Conservation (phyloP, 2,113 vertebrate genomes). For the Xyrauchen texanus region DNA sequence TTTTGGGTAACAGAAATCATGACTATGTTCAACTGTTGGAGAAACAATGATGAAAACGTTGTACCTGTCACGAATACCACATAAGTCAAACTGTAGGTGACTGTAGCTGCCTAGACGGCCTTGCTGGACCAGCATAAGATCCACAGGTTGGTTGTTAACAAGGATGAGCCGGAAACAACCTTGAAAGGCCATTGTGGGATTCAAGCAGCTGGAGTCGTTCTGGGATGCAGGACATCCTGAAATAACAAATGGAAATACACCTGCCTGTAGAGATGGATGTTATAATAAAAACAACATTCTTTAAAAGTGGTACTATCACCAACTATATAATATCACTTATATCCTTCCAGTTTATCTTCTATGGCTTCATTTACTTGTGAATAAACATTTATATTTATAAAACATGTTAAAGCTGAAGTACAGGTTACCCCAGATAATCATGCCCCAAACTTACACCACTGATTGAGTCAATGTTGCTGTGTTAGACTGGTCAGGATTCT, state of each 20-base stretch:
- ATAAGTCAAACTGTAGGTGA: constrained; percentile 91
- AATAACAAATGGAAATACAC: constrained; percentile 14
- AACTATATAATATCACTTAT: too few relatives aligned
- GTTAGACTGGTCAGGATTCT: too few relatives aligned
- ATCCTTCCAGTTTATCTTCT: too few relatives aligned
- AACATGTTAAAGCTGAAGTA: too few relatives aligned
- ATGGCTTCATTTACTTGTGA: too few relatives aligned
- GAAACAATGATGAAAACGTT: not conserved
- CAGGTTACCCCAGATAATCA: too few relatives aligned
- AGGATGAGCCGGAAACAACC: constrained; percentile 93
- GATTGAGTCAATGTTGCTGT: too few relatives aligned
- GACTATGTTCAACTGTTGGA: not conserved
- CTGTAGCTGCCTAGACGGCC: constrained; percentile 90
- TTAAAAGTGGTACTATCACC: too few relatives aligned
- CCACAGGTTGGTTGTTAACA: constrained; percentile 90
- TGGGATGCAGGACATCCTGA: constrained; percentile 85
- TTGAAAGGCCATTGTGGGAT: constrained; percentile 86
- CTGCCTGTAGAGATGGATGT: not conserved
- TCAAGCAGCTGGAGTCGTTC: constrained; percentile 80
- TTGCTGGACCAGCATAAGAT: constrained; percentile 90
- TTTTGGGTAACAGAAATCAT: not conserved
- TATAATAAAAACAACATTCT: not conserved
- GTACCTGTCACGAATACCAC: constrained; percentile 97
- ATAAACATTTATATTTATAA: too few relatives aligned
- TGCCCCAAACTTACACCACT: too few relatives aligned